Evolutionary conservation across 2,113 vertebrate species (phyloP).

Genomic region (Tupaia chinensis): DNA sequence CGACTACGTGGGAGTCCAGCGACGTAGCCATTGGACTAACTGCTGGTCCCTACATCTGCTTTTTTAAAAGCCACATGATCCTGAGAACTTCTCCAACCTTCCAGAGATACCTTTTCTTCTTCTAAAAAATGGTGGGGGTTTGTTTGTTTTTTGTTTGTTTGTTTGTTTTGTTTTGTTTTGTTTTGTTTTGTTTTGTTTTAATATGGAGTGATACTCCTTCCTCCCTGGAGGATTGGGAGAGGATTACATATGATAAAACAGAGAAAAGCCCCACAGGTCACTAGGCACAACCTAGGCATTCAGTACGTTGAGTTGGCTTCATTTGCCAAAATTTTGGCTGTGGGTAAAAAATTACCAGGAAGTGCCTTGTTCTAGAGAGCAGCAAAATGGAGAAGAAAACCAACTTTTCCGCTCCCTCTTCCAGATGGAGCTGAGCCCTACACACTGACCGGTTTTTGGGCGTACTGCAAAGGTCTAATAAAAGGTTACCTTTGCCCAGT

Average conservation of each 20-base stretch:
- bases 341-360: background rate
- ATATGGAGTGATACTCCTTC: background rate
- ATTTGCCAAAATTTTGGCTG: background rate
- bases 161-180: no score
- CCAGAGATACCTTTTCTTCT: background rate
- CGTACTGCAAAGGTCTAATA: constrained; percentile 46
- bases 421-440: background rate
- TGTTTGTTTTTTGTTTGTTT: no score
- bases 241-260: background rate
- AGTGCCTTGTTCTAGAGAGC: background rate
- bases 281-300: background rate
- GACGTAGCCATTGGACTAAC: no score
- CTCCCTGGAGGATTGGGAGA: background rate
- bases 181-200: no score
- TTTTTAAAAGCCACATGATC: constrained; percentile 7
- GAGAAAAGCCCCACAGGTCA: background rate
- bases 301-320: background rate
- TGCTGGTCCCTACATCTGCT: background rate
- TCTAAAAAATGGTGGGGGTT: background rate
- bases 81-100: background rate
- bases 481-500: constrained; percentile 71
- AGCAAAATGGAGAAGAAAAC: background rate
- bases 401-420: background rate
- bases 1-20: no score
- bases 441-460: background rate